A percentile compares a stretch with the other conserved stretches of the same genome.
These are phyloP conservation scores for Schizopygopsis malacanthus DNA, from an alignment of 2,797 vertebrate species.

Conservation along the genomic window DNA sequence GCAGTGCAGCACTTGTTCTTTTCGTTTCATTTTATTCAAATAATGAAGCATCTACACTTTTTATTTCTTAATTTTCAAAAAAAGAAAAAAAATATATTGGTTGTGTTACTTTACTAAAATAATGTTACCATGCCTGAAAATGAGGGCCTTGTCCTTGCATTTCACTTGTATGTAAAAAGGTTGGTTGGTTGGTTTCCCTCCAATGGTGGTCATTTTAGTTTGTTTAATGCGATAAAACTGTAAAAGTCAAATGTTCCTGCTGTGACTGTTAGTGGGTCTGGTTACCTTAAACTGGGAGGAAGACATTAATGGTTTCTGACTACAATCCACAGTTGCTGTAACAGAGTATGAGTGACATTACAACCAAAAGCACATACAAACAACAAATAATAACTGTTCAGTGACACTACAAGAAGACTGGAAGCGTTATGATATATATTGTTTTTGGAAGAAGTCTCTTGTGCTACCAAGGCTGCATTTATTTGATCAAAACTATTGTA, in stretches of 20 bases:
- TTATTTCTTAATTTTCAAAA: conserved; percentile 16
- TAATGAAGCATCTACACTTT: conserved; percentile 55
- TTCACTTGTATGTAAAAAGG: conserved; percentile 41
- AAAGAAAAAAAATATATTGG: neutral
- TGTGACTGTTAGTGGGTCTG: conserved; percentile 24
- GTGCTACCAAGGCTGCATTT: neutral
- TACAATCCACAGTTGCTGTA: neutral
- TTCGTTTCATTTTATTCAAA: conserved; percentile 56
- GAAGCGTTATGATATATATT: neutral
- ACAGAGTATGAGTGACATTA: neutral
- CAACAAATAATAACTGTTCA: neutral
- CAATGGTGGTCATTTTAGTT: conserved; percentile 43
- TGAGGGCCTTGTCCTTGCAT: conserved; percentile 25
- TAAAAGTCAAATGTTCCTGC: neutral
- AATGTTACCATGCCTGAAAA: conserved; percentile 7
- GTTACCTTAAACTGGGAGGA: conserved; percentile 14
- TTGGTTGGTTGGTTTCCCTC: conserved; percentile 35
- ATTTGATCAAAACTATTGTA: neutral
- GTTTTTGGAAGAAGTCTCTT: neutral
- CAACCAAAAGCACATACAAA: conserved; percentile 17
- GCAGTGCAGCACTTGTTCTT: conserved; percentile 61
- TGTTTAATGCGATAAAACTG: neutral
- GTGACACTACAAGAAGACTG: neutral
- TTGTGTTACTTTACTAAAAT: conserved; percentile 25
- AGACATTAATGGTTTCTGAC: conserved; percentile 38